Evolutionary conservation across 2,797 vertebrate species (phyloP).

Genomic region (Phalloptychus januarius): DNA sequence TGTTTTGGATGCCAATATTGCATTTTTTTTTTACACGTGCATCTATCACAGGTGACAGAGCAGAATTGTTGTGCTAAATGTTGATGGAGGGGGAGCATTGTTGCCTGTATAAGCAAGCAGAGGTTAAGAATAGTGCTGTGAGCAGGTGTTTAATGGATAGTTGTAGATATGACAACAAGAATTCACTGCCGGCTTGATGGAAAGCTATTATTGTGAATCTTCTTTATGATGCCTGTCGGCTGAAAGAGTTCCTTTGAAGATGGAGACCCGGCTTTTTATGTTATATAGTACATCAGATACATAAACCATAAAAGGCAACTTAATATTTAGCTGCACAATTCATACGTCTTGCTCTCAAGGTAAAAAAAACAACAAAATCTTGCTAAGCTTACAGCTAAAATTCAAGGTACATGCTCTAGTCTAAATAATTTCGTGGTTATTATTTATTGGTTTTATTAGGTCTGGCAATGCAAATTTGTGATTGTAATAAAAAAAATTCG

Average conservation of each 20-base stretch:
- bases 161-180: constrained; percentile 56
- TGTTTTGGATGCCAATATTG: constrained; percentile 76
- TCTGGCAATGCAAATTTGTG: background rate
- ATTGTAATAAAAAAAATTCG: constrained; percentile 1
- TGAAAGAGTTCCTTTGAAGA: constrained; percentile 40
- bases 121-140: constrained; percentile 64
- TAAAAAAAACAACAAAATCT: constrained; percentile 9
- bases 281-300: constrained; percentile 35
- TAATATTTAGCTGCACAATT: constrained; percentile 29
- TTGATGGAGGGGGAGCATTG: constrained; percentile 50
- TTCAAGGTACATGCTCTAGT: constrained; percentile 1
- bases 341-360: constrained; percentile 23
- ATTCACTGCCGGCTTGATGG: constrained; percentile 64
- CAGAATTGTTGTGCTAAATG: constrained; percentile 50
- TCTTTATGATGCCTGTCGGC: constrained; percentile 65
- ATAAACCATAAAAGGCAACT: constrained; percentile 39
- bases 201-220: constrained; percentile 71
- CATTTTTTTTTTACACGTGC: constrained; percentile 55
- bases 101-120: constrained; percentile 43
- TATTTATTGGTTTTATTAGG: background rate
- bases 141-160: constrained; percentile 68
- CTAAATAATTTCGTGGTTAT: background rate
- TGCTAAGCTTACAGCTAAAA: constrained; percentile 16
- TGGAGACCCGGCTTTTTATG: constrained; percentile 38
- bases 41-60: constrained; percentile 74